phyloP scores from a whole-genome alignment of 2,888 invertebrate genomes.

The Allygus modestus region DNA sequence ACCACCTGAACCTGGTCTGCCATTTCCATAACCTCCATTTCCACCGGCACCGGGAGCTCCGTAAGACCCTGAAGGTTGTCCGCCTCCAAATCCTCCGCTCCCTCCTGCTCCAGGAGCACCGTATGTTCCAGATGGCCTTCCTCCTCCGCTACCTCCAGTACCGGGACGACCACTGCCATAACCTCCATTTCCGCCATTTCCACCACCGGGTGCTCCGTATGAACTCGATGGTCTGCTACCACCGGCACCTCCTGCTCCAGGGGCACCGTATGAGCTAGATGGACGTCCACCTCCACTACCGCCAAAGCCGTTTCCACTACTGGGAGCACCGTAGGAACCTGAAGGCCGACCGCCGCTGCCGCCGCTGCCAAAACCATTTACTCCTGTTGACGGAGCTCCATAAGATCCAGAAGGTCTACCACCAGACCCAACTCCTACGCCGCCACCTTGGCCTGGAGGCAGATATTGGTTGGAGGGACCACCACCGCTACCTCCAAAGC shows the following conservation, averaged over 20 bases:
- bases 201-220: constrained; percentile 53
- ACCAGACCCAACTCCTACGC: constrained; percentile 41
- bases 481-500: constrained; percentile 17
- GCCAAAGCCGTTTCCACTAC: constrained; percentile 44
- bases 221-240: constrained; percentile 51
- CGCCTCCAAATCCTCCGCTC: constrained; percentile 59
- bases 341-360: constrained; percentile 32
- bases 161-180: constrained; percentile 36
- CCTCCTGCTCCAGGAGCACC: constrained; percentile 51
- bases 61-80: constrained; percentile 59
- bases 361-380: constrained; percentile 34
- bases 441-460: constrained; percentile 46
- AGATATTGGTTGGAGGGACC: constrained; percentile 49
- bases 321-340: constrained; percentile 40
- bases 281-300: constrained; percentile 49
- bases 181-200: constrained; percentile 15
- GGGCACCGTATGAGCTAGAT: constrained; percentile 55
- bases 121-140: constrained; percentile 42
- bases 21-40: constrained; percentile 42
- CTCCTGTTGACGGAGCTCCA: constrained; percentile 48
- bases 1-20: constrained; percentile 31
- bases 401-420: constrained; percentile 61
- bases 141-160: constrained; percentile 52
- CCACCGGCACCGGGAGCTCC: constrained; percentile 53
- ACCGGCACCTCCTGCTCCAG: background rate